These are phyloP conservation scores for Crocallis elinguaria DNA, from an alignment of 2,888 invertebrate species.

Conservation along the genomic window DNA sequence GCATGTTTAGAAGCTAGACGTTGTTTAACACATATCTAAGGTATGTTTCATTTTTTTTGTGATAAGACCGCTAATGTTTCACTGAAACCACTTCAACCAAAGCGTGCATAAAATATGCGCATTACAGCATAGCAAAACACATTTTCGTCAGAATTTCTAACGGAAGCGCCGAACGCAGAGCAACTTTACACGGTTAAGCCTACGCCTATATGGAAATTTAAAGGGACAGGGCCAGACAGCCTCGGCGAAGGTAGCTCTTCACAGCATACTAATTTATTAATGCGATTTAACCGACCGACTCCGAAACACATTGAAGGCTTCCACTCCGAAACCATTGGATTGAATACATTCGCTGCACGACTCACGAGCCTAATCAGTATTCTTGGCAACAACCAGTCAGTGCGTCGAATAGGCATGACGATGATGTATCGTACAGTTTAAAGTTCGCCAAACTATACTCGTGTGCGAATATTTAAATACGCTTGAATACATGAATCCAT, in stretches of 20 bases:
- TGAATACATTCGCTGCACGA: conserved; percentile 43
- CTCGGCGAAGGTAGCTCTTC: conserved; percentile 62
- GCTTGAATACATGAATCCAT: conserved; percentile 40
- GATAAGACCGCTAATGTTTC: conserved; percentile 4
- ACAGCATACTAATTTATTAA: conserved; percentile 74
- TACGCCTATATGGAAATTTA: conserved; percentile 62
- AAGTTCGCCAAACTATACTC: conserved; percentile 66
- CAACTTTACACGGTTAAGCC: conserved; percentile 36
- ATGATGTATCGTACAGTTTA: conserved; percentile 54
- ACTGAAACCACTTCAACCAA: conserved; percentile 22
- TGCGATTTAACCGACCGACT: conserved; percentile 54
- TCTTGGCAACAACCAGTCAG: conserved; percentile 56
- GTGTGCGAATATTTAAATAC: conserved; percentile 53
- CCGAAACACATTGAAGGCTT: conserved; percentile 40
- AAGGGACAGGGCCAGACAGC: conserved; percentile 65
- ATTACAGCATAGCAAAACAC: conserved; percentile 25
- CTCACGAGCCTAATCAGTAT: conserved; percentile 65
- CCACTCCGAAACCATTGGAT: conserved; percentile 33
- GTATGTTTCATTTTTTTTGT: too few species aligned
- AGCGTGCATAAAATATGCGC: conserved; percentile 30
- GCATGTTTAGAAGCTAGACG: too few species aligned
- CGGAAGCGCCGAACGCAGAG: conserved; percentile 33
- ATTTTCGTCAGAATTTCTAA: conserved; percentile 45
- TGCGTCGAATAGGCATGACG: conserved; percentile 67
- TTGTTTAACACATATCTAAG: too few species aligned